These are phyloP conservation scores for Zosterops borbonicus DNA, from an alignment of 2,113 vertebrate species.

Conservation along the genomic window DNA sequence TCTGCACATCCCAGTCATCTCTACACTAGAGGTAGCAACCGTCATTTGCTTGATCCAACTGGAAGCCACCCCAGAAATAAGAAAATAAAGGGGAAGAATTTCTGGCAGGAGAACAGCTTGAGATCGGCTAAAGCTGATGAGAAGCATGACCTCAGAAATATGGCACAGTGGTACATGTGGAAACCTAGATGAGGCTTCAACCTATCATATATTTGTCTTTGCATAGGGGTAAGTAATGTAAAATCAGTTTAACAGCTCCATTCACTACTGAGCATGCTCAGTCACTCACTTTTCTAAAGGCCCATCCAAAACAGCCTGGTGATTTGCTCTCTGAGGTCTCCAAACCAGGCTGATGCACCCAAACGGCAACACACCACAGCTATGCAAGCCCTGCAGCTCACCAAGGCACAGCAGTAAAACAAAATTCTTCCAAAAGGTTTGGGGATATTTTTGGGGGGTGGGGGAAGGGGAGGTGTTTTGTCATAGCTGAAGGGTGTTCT, in stretches of 20 bases:
- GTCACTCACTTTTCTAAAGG: not conserved
- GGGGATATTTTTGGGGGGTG: no score
- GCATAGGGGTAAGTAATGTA: not conserved
- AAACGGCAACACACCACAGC: not conserved
- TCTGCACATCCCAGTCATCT: not conserved
- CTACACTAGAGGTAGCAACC: not conserved
- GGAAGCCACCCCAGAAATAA: not conserved
- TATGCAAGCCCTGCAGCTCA: not conserved
- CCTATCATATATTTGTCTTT: not conserved
- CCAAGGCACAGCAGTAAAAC: not conserved
- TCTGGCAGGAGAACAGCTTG: not conserved
- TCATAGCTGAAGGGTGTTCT: not conserved
- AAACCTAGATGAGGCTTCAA: not conserved
- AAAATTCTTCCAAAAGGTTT: not conserved
- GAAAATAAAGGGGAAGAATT: not conserved
- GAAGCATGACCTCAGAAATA: not conserved
- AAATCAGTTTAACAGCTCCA: not conserved
- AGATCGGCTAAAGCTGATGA: not conserved
- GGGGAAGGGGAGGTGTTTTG: not conserved
- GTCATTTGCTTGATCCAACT: not conserved
- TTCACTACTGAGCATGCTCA: not conserved
- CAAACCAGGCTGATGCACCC: not conserved
- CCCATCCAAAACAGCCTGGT: not conserved
- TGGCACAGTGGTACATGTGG: not conserved
- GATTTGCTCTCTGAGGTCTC: not conserved